Base-by-base conservation (phyloP, 2,888 invertebrate species). In the Craniophora ligustri region DNA sequence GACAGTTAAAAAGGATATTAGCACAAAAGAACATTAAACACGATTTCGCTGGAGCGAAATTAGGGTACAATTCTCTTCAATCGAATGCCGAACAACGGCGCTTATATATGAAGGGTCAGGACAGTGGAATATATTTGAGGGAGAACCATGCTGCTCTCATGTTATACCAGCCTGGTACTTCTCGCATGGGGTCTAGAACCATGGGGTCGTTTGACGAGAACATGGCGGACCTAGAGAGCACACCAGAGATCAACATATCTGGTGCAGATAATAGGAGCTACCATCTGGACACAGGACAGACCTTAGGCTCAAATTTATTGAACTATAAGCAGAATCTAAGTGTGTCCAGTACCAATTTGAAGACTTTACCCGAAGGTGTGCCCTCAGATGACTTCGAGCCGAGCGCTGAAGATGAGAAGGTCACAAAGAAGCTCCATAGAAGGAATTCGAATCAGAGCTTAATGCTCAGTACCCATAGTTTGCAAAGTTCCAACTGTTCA, bases 351-450 rank as follows among this genome's bases (percentile, higher is more conserved):
- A 96, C 96, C 23, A 96, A 96, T 71, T 86, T 96, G 32, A 96
- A 96, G 84, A 96, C 96, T 0, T 79, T 96, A 31, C 96, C 96
- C 0, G 96, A 96, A 90, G 95, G 96, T 0, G 94, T 96, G 65
- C 95, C 96, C 0, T 91, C 96, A 5, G 96, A 95, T 53, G 95
- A 96, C 78, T 95, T 95, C 64, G 93, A 93, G 56, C 91, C 87
- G 0, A 89, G 79, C 21, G 88, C 78, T 0, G 91, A 88, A 71
- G 92, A 93, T 28, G 93, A 91, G 48, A 93, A 93, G 61, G 63
- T 88, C 0, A 83, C 85, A 0, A 94, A 92, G 48, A 94, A 93
- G 58, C 78, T 95, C 32, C 94, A 95, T 55, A 89, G 95, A 55
- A 87, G 95, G 13, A 95, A 95, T 38, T 95, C 95, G 0, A 95